phyloP scores from a whole-genome alignment of 1,140 invertebrate species.

The Phymorhynchus buccinoides region DNA sequence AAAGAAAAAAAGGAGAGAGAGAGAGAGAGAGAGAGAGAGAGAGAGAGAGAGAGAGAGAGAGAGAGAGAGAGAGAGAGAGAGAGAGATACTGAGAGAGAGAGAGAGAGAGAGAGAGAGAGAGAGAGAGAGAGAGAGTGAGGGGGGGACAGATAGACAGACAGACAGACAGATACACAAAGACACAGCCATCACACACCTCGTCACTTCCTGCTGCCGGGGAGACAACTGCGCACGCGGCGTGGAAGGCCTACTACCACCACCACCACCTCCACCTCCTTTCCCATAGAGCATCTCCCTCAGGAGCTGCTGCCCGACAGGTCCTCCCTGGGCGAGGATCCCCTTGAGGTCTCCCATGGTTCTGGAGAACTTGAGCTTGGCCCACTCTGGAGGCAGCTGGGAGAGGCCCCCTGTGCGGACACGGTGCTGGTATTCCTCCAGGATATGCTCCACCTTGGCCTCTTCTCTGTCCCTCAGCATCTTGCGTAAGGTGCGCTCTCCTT shows the following conservation, averaged over 20 bases:
- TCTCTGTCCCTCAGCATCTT: conserved; percentile 40
- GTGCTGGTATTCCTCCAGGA: conserved; percentile 46
- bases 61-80: too few species aligned
- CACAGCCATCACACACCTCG: background rate
- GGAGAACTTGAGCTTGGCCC: conserved; percentile 36
- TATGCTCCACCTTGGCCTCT: conserved; percentile 42
- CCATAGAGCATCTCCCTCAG: background rate
- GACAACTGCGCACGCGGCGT: background rate
- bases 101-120: too few species aligned
- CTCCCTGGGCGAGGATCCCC: background rate
- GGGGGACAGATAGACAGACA: background rate
- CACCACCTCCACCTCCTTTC: background rate
- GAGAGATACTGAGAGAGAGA: too few species aligned
- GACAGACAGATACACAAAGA: background rate
- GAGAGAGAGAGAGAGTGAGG: too few species aligned
- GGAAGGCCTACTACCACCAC: background rate
- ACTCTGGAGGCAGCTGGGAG: background rate
- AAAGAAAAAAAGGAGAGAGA: too few species aligned
- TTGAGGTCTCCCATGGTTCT: conserved; percentile 7
- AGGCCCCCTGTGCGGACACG: conserved; percentile 34
- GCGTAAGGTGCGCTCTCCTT: conserved; percentile 2
- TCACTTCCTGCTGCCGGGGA: background rate
- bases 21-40: too few species aligned
- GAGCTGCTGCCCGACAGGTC: background rate
- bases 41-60: too few species aligned